Evolutionary conservation across 1,140 invertebrate genomes (phyloP).

Genomic region (Rhopalosiphum maidis): DNA sequence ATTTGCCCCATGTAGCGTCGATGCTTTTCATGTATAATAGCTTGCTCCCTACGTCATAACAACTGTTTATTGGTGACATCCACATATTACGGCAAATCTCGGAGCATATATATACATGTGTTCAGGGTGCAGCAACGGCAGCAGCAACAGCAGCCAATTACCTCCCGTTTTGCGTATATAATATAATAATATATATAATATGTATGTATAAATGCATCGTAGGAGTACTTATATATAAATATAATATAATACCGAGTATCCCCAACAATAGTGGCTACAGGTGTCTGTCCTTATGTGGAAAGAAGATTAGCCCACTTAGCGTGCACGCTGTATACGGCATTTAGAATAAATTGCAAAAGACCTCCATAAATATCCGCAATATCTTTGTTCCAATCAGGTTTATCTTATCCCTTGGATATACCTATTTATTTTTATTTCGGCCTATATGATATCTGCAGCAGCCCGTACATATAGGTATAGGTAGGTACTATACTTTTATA

Average conservation of each 20-base stretch:
- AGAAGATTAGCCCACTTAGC: slow-evolving; percentile 52
- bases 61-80: slow-evolving; percentile 23
- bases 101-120: not conserved
- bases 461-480: not conserved
- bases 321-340: not conserved
- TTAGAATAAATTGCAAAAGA: slow-evolving; percentile 49
- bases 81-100: not conserved
- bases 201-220: not conserved
- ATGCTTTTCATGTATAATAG: slow-evolving; percentile 9
- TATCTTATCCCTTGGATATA: not conserved
- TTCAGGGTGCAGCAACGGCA: slow-evolving; percentile 25
- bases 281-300: slow-evolving; percentile 47
- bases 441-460: not conserved
- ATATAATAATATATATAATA: not conserved
- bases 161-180: slow-evolving; percentile 2
- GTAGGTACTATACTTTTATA: not conserved
- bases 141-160: not conserved
- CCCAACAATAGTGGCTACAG: slow-evolving; percentile 44
- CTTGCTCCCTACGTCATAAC: not conserved
- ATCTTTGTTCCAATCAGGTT: slow-evolving; percentile 38
- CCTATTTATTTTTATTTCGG: not conserved
- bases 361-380: slow-evolving; percentile 23
- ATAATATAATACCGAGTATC: not conserved
- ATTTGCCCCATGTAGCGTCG: slow-evolving; percentile 11
- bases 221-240: not conserved